Evolutionary conservation across 30 jellyfish, hydroid and myxozoan species (phyloP).

Genomic region (Mastigias papua): DNA sequence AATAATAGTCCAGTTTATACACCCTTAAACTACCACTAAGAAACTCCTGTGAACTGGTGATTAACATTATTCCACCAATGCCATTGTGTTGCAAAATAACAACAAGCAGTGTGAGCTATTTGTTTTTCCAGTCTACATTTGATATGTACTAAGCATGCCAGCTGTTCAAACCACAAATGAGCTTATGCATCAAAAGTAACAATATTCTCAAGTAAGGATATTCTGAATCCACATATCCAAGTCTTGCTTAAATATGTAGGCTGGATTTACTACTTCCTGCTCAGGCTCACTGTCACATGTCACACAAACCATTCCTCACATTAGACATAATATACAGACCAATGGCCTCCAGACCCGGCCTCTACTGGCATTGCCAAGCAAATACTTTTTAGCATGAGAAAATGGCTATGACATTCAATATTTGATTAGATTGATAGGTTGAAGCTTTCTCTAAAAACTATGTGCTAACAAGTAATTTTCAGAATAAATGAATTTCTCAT

Average conservation of each 20-base stretch:
- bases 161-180: conserved; percentile 24
- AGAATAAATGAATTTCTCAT: too few relatives aligned
- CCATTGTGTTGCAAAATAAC: conserved; percentile 24
- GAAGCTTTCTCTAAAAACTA: too few relatives aligned
- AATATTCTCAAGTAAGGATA: background rate
- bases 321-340: conserved; percentile 3
- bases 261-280: background rate
- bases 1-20: background rate
- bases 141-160: conserved; percentile 9
- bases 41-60: conserved; percentile 25
- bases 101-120: conserved; percentile 8
- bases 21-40: conserved; percentile 6
- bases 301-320: background rate
- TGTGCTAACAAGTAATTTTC: too few relatives aligned
- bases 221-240: background rate
- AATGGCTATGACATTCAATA: too few relatives aligned
- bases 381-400: too few relatives aligned
- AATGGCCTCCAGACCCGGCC: background rate
- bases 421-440: too few relatives aligned
- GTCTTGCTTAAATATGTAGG: background rate
- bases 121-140: conserved; percentile 3
- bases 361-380: too few relatives aligned
- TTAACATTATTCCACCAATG: background rate
- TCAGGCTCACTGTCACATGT: background rate
- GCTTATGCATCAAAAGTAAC: background rate